Evolutionary conservation across 2,797 vertebrate species (phyloP), one percentile per base, ranked within the genome.

Genomic region (Myripristis jacobus): DNA sequence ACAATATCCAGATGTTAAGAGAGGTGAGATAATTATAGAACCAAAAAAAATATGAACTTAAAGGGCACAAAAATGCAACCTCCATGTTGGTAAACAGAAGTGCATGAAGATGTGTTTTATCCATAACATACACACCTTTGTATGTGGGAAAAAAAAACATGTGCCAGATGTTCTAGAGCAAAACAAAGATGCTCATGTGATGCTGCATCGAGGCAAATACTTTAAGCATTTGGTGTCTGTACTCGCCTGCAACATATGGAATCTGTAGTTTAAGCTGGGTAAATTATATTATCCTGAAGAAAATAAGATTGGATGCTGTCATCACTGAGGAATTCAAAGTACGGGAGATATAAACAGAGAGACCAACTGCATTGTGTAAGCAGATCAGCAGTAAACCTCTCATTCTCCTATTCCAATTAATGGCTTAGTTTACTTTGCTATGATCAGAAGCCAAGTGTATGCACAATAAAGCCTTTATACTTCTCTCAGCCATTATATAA

Each of bases 401-500:
- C 57, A 44, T 47, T 81, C 60, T 77, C 59, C 58, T 60, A 64
- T 62, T 70, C 65, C 71, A 86, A 75, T 89, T 81, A 87, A 86
- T 77, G 78, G 60, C 77, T 81, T 61, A 73, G 78, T 90, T 93
- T 87, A 84, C 82, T 91, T 83, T 77, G 52, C 69, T 80, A 27
- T 82, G 82, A 85, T 90, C 79, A 84, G 72, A 81, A 82, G 83
- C 85, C 80, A 88, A 78, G 71, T 79, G 63, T 79, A 76, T 68
- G 72, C 57, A 91, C 86, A 87, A 86, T 84, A 76, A 85, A 83
- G 81, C 63, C 85, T 77, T 85, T 79, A 60, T 79, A 69, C 81
- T 81, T 81, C 71, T 79, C 76, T 79, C 58, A 76, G 78, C 79
- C 87, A 82, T 89, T 89, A 86, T 34, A 85, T 88, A 89, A 93